A percentile compares a stretch with the other conserved stretches of the same genome.
These are phyloP conservation scores for Cetonia aurata DNA, from an alignment of 2,888 invertebrate species.

Conservation along the genomic window DNA sequence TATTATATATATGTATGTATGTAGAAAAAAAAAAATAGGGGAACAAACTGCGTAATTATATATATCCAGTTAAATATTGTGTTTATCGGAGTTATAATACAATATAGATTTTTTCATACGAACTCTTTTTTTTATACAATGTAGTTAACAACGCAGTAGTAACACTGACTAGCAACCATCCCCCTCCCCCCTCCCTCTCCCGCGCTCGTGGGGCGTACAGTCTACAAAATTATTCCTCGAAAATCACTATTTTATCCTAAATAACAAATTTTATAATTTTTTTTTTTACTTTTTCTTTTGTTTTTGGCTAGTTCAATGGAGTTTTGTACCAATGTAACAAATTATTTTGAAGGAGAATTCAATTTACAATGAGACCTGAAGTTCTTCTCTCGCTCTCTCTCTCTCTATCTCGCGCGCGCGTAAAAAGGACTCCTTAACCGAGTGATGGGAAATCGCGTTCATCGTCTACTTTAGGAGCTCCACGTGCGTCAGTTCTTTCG, in stretches of 20 bases:
- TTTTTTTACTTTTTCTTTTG: slow-evolving; percentile 41
- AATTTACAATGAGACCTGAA: slow-evolving; percentile 52
- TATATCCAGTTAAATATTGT: slow-evolving; percentile 23
- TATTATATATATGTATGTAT: no score
- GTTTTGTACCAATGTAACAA: slow-evolving; percentile 63
- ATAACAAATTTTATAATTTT: slow-evolving; percentile 49
- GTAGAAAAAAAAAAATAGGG: slow-evolving; percentile 10
- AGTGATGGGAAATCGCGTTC: slow-evolving; percentile 96
- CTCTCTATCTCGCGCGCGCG: no score
- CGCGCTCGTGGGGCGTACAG: slow-evolving; percentile 56
- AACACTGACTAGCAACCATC: slow-evolving; percentile 65
- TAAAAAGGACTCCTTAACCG: slow-evolving; percentile 71
- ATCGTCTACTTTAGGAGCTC: slow-evolving; percentile 92
- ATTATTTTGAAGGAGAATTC: slow-evolving; percentile 58
- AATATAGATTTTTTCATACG: slow-evolving; percentile 51
- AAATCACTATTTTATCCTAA: slow-evolving; percentile 53
- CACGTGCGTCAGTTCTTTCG: slow-evolving; percentile 51
- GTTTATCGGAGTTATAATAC: slow-evolving; percentile 33
- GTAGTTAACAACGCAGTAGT: slow-evolving; percentile 54
- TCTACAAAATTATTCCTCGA: slow-evolving; percentile 60
- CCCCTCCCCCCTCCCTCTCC: slow-evolving; percentile 47
- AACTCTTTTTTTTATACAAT: slow-evolving; percentile 51
- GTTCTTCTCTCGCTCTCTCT: slow-evolving; percentile 46
- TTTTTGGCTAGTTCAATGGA: slow-evolving; percentile 58
- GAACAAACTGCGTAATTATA: slow-evolving; percentile 27